Evolutionary conservation across 2,113 vertebrate species (phyloP), one percentile per base, ranked within the genome.

Genomic region (Xenus cinereus): DNA sequence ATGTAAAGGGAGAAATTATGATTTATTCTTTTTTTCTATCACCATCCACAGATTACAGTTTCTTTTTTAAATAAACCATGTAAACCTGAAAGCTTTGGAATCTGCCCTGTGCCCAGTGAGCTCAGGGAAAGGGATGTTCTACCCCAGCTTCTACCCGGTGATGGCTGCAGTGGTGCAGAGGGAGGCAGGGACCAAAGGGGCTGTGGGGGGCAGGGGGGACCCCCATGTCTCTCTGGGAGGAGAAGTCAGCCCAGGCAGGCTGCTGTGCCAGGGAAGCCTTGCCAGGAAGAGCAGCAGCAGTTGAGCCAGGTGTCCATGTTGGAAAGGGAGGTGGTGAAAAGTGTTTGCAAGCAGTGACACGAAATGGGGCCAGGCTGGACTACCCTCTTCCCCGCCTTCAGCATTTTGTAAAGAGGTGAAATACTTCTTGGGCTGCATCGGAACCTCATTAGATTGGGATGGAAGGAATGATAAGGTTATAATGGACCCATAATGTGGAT

Each of bases 81-180:
- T 83, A 80, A 94, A 63, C 30, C 5, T 30, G 20, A 62, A 37
- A 54, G 19, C 43, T 84, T 86, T 51, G 26, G 41, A 37, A 18
- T 27, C 24, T 80, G 54, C 19, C 33, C 17, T 48, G 7, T 2
- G 1, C 8, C 6, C 11, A 26, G 11, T n/a, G 21, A 69, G 27
- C 20, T 82, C 16, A 56, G 30, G 59, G 35, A 74, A 78, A 5
- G 15, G 17, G 10, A 28, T 1, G 2, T 2, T 69, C 84, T 18
- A n/a, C 4, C 7, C 2, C 9, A 9, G 15, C 18, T 75, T 76
- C 57, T 51, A 17, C 18, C 17, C 9, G 43, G 43, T 35, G 30
- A 9, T 1, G 5, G 13, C 37, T 68, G n/a, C 3, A 10, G 17
- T 0, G 0, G n/a, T 71, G n/a, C 35, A 46, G 35, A 41, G 13